phyloP scores from a whole-genome alignment of 2,113 vertebrate species.

The Apodemus speciosus region DNA sequence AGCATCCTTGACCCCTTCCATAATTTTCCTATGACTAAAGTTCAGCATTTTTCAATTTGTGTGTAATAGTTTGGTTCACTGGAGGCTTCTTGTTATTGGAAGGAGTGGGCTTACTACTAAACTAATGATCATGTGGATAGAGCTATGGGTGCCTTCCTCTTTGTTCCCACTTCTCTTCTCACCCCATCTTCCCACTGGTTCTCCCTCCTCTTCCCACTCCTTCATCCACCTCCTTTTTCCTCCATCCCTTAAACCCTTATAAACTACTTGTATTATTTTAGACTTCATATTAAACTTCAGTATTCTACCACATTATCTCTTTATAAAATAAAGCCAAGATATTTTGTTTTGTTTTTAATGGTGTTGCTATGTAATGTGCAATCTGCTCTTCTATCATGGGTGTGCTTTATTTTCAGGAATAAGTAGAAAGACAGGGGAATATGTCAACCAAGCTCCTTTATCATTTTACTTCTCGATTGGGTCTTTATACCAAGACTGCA shows the following conservation, averaged over 20 bases:
- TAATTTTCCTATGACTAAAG: not conserved
- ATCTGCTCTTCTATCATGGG: not conserved
- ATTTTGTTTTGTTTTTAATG: not conserved
- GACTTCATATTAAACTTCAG: not conserved
- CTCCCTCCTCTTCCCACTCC: accelerated
- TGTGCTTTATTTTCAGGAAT: not conserved
- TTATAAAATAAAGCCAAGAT: not conserved
- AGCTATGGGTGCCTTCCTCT: not conserved
- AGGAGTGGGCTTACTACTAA: not conserved
- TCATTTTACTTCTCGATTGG: too few relatives aligned
- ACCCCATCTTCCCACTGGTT: not conserved
- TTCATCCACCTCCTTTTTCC: accelerated
- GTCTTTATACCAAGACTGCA: not conserved
- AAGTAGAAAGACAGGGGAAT: not conserved
- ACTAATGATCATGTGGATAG: not conserved
- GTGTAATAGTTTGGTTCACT: not conserved
- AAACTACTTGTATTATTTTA: not conserved
- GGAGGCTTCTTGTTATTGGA: not conserved
- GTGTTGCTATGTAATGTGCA: not conserved
- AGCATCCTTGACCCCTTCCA: not conserved
- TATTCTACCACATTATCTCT: not conserved
- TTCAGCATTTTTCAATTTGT: not conserved
- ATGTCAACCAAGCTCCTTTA: not conserved
- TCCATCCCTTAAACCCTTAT: not conserved
- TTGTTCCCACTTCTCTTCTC: accelerated